Evolutionary conservation across 2,888 invertebrate genomes (phyloP), one percentile per base, ranked within the genome.

Genomic region (Malthinus seriepunctatus): DNA sequence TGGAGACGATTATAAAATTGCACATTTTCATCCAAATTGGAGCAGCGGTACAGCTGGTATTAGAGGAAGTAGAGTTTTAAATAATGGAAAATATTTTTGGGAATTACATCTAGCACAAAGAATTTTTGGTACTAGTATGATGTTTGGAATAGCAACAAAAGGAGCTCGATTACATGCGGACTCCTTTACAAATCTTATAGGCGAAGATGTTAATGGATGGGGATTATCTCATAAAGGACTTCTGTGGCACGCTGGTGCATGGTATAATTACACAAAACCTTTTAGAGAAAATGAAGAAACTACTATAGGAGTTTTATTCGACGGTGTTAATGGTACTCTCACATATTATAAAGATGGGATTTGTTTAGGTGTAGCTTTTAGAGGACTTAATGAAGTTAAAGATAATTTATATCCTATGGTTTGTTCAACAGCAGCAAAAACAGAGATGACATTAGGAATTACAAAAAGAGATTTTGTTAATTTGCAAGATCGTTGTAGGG

Each of bases 1-100:
- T 60, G 86, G 85, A 3, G 75, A 78, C 33, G 78, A 81, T 50
- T 78, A 78, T 59, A 78, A 82, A 38, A 85, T 83, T n/a, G 88
- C 86, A 1, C 83, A 85, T 70, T 90, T 90, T 71, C 89, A 90
- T 76, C 89, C 89, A 6, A 87, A 88, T 71, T 89, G 89, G 88
- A 88, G 88, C 71, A 87, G 86, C 69, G 88, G 89, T 7, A 88
- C 89, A 0, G 89, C 89, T 0, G 89, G 86, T 0, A 86, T 88
- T 0, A 81, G 88, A 46, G 89, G 88, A 5, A 87, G 84, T 11
- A 78, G 84, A 14, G 77, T 85, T 6, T 78, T 90, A n/a, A 88
- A 88, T 73, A 83, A 85, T 68, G 85, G 83, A 1, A 67, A 76
- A 48, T 83, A 84, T 73, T 88, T 86, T 72, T 88, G 88, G 88